A percentile compares a stretch with the other conserved stretches of the same genome.
Evolutionary conservation across 2,113 vertebrate genomes (phyloP).

Genomic region (Tringa solitaria): DNA sequence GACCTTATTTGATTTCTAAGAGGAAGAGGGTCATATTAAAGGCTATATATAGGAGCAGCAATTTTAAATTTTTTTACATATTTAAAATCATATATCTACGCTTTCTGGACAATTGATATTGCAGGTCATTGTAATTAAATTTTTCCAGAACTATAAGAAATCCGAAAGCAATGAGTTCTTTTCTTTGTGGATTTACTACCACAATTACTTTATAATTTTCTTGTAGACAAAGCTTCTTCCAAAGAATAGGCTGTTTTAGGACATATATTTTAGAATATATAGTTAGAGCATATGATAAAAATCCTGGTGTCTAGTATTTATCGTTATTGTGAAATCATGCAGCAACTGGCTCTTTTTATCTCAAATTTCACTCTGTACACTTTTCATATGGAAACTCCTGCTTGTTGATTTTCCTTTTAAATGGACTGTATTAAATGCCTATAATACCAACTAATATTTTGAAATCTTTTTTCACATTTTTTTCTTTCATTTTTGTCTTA

Average conservation of each 20-base stretch:
- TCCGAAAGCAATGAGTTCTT: background rate
- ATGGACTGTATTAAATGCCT: background rate
- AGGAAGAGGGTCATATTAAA: background rate
- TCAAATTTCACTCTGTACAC: background rate
- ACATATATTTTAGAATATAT: background rate
- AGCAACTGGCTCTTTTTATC: background rate
- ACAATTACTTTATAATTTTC: background rate
- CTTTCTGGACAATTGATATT: background rate
- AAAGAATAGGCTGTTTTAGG: background rate
- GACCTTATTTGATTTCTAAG: background rate
- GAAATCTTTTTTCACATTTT: background rate
- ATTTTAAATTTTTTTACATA: background rate
- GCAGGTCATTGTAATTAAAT: background rate
- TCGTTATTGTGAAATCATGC: background rate
- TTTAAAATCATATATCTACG: background rate
- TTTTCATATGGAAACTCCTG: background rate
- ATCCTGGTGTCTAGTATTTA: background rate
- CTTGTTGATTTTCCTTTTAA: background rate
- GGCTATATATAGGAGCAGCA: background rate
- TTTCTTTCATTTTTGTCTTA: background rate
- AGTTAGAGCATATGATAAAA: background rate
- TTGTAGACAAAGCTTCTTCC: background rate
- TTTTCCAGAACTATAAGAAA: background rate
- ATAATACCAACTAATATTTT: background rate
- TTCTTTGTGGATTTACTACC: background rate